Evolutionary conservation across 2,113 vertebrate genomes (phyloP).

Genomic region (Xyliphius kryptos): DNA sequence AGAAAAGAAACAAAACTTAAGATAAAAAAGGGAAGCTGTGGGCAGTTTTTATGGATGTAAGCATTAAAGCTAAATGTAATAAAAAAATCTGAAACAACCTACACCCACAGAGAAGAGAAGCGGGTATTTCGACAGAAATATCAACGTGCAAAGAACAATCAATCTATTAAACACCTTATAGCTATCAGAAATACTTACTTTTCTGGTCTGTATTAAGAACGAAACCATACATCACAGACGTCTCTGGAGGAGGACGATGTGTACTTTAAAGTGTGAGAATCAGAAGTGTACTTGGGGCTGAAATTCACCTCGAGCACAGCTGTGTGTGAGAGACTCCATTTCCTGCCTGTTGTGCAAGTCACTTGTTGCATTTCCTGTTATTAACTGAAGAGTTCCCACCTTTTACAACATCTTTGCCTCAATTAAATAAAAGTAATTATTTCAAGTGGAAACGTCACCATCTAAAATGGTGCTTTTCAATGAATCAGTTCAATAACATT

Average conservation of each 20-base stretch:
- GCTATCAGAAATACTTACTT: conserved; percentile 6
- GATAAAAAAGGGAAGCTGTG: conserved; percentile 4
- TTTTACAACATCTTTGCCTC: conserved; percentile 21
- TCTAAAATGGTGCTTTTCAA: too few species aligned
- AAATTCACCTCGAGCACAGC: conserved; percentile 3
- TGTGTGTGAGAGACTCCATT: conserved; percentile 6
- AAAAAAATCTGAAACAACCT: neutral
- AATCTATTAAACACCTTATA: too few species aligned
- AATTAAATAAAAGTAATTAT: neutral
- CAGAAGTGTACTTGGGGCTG: neutral
- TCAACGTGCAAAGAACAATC: too few species aligned
- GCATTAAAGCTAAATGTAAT: neutral
- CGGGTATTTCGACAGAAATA: too few species aligned
- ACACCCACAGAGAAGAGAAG: neutral
- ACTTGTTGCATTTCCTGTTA: conserved; percentile 39
- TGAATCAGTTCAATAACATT: too few species aligned
- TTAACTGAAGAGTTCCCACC: conserved; percentile 10
- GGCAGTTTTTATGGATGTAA: conserved; percentile 5
- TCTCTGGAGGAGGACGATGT: neutral
- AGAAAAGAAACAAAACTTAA: conserved; percentile 5
- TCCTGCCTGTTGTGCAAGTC: conserved; percentile 39
- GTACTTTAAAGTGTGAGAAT: conserved; percentile 9
- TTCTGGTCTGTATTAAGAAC: neutral
- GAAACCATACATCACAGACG: too few species aligned
- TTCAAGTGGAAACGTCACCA: too few species aligned